These are phyloP conservation scores for Cariama cristata DNA, from an alignment of 2,113 vertebrate genomes.

Conservation along the genomic window DNA sequence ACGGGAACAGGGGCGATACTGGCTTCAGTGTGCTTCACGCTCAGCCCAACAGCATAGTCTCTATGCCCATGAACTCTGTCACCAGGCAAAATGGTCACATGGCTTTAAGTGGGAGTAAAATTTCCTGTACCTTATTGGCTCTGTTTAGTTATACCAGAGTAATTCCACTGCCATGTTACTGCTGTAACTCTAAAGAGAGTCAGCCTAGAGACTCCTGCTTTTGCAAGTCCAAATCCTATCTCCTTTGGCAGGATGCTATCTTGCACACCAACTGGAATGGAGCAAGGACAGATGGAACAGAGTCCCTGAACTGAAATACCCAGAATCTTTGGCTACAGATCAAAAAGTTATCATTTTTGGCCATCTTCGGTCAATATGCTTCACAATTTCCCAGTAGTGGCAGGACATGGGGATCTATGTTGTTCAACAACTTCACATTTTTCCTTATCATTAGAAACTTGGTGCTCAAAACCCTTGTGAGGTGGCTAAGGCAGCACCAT, in stretches of 20 bases:
- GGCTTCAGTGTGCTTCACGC: not conserved
- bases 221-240: not conserved
- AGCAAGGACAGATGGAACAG: conserved; percentile 24
- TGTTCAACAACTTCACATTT: not conserved
- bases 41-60: not conserved
- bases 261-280: not conserved
- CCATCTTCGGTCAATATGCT: not conserved
- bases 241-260: not conserved
- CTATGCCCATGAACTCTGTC: not conserved
- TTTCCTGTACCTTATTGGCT: not conserved
- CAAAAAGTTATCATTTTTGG: not conserved
- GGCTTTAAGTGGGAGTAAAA: not conserved
- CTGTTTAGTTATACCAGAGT: not conserved
- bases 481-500: not conserved
- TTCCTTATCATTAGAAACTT: not conserved
- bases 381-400: not conserved
- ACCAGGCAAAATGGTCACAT: not conserved
- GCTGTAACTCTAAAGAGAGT: not conserved
- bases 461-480: not conserved
- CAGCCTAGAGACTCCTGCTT: not conserved
- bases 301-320: conserved; percentile 2
- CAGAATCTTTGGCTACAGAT: not conserved
- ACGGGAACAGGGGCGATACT: not conserved
- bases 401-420: not conserved
- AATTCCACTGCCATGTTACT: not conserved